phyloP scores from a whole-genome alignment of 2,888 invertebrate genomes.

The Philereme vetulata region DNA sequence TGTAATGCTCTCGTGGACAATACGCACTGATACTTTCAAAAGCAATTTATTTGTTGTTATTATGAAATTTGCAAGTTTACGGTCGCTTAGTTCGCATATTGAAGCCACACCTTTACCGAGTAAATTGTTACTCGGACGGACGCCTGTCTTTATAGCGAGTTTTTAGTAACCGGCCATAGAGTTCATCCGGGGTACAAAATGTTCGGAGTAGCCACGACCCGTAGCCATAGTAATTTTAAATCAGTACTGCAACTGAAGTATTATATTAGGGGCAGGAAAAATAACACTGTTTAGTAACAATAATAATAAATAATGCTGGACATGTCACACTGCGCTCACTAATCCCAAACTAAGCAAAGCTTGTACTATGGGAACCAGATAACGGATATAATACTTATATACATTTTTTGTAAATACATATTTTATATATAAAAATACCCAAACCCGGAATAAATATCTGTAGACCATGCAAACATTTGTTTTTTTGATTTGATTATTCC shows the following conservation, averaged over 20 bases:
- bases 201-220: conserved; percentile 25
- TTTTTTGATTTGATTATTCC: too few relatives aligned
- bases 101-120: conserved; percentile 35
- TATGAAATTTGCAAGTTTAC: neutral
- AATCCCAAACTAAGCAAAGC: too few relatives aligned
- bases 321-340: too few relatives aligned
- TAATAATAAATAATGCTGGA: too few relatives aligned
- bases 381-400: too few relatives aligned
- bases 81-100: conserved; percentile 14
- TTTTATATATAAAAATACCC: too few relatives aligned
- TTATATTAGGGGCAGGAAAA: too few relatives aligned
- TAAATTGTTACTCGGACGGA: conserved; percentile 50
- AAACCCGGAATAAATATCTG: too few relatives aligned
- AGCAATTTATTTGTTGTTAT: neutral
- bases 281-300: too few relatives aligned
- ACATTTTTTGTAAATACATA: too few relatives aligned
- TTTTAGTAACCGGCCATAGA: conserved; percentile 58
- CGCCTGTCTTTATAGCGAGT: conserved; percentile 55
- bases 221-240: conserved; percentile 14
- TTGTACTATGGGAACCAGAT: too few relatives aligned
- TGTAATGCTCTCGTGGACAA: neutral
- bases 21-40: neutral
- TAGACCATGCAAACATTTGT: too few relatives aligned
- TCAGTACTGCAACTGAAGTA: neutral
- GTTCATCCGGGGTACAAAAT: conserved; percentile 28